A percentile compares a stretch with the other conserved stretches of the same genome.
phyloP scores from a whole-genome alignment of 2,113 vertebrate genomes.

The Calidris pygmaea region DNA sequence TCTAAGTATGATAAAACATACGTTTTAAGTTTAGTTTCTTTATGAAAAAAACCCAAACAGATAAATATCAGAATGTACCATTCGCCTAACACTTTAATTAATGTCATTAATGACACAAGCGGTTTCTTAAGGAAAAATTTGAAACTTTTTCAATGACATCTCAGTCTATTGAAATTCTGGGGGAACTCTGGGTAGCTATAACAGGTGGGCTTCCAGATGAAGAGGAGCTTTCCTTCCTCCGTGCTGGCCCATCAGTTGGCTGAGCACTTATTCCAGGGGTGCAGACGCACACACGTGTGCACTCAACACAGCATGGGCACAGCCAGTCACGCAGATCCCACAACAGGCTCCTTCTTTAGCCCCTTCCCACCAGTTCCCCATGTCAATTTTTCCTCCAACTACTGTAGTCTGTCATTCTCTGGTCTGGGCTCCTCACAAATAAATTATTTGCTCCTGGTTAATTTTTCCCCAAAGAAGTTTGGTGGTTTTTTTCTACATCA shows the following conservation, averaged over 20 bases:
- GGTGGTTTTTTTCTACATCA: not conserved
- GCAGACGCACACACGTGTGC: not conserved
- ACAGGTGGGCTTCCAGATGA: rapidly evolving
- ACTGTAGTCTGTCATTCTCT: not conserved
- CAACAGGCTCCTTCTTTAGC: not conserved
- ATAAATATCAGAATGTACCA: not conserved
- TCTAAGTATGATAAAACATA: not conserved
- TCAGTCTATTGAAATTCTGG: not conserved
- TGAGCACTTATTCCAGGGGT: not conserved
- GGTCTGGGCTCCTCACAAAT: not conserved
- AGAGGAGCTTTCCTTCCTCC: not conserved
- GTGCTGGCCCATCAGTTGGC: not conserved
- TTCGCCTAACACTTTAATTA: not conserved
- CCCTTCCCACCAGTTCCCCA: not conserved
- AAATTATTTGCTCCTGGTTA: not conserved
- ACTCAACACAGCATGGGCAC: too few species aligned
- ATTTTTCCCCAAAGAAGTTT: not conserved
- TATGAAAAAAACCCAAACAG: not conserved
- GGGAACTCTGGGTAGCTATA: not conserved
- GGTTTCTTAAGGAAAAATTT: not conserved
- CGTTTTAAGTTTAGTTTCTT: not conserved
- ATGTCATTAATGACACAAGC: not conserved
- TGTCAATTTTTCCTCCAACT: not conserved
- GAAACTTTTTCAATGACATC: not conserved
- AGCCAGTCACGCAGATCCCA: rapidly evolving